Conservation (phyloP, 2,888 invertebrate genomes). For the Clivina fossor region DNA sequence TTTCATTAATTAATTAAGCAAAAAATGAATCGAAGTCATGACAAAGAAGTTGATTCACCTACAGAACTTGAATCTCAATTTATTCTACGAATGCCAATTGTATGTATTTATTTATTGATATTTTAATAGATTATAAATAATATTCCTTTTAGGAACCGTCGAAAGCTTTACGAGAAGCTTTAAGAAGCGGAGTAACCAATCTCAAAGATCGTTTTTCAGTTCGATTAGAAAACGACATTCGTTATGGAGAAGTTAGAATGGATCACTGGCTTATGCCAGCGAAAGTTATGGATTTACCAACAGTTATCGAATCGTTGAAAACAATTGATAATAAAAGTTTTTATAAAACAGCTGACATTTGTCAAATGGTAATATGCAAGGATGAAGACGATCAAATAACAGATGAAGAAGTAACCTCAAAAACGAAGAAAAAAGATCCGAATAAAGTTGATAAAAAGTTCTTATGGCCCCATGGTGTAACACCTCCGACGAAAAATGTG, state of each 20-base stretch:
- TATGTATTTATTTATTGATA: conserved; percentile 35
- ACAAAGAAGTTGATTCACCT: conserved; percentile 43
- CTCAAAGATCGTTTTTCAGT: conserved; percentile 84
- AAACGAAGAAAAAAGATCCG: conserved; percentile 82
- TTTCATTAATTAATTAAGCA: too few relatives aligned
- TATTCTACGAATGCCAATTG: conserved; percentile 48
- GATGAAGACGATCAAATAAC: conserved; percentile 80
- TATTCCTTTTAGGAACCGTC: conserved; percentile 64
- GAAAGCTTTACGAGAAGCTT: conserved; percentile 69
- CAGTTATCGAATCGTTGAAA: conserved; percentile 89
- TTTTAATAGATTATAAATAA: not conserved
- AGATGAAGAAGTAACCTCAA: conserved; percentile 77
- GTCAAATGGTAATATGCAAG: conserved; percentile 88
- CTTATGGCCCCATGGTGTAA: conserved; percentile 92
- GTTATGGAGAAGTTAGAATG: conserved; percentile 84
- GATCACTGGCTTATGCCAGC: conserved; percentile 86
- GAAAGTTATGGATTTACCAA: conserved; percentile 89
- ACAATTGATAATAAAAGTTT: conserved; percentile 96
- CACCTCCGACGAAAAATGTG: conserved; percentile 95
- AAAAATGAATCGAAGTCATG: conserved; percentile 39
- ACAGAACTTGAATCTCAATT: conserved; percentile 51
- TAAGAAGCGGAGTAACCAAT: conserved; percentile 70
- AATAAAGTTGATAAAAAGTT: conserved; percentile 84
- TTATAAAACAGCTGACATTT: conserved; percentile 96
- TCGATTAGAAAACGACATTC: conserved; percentile 83